Percentiles rank a stretch among this genome's conserved stretches.
phyloP scores from a whole-genome alignment of 2,797 vertebrate genomes.

The Monodelphis domestica region DNA sequence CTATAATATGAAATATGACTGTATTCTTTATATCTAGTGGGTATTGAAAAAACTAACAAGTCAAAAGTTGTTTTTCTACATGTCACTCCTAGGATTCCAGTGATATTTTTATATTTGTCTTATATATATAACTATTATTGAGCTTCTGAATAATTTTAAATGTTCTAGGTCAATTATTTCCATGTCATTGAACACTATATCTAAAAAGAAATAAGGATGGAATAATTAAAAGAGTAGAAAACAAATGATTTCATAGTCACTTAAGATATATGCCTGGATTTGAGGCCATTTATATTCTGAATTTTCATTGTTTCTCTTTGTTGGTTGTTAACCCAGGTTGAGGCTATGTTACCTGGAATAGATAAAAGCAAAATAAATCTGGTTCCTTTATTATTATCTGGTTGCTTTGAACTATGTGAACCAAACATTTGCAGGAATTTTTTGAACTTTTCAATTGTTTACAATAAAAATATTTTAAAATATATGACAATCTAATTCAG shows the following conservation, averaged over 20 bases:
- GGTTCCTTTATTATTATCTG: too few species aligned
- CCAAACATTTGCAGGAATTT: too few species aligned
- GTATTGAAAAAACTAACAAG: conserved; percentile 64
- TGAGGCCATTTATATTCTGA: too few species aligned
- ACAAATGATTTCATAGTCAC: neutral
- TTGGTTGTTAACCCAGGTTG: too few species aligned
- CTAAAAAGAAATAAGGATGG: neutral
- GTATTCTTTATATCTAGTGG: conserved; percentile 57
- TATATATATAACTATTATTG: conserved; percentile 30
- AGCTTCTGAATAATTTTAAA: neutral
- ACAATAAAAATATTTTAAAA: too few species aligned
- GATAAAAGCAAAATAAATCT: too few species aligned
- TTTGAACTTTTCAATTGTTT: too few species aligned
- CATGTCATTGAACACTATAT: neutral
- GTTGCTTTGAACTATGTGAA: too few species aligned
- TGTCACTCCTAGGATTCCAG: conserved; percentile 54
- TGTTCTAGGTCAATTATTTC: conserved; percentile 58
- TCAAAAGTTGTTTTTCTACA: conserved; percentile 64
- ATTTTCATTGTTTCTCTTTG: too few species aligned
- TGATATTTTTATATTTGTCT: conserved; percentile 38
- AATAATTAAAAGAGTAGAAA: conserved; percentile 19
- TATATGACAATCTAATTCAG: too few species aligned
- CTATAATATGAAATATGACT: conserved; percentile 5
- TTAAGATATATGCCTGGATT: neutral
- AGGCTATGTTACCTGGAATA: too few species aligned